Percentiles rank a stretch among this genome's conserved stretches.
Evolutionary conservation across 1,140 invertebrate genomes (phyloP).

Genomic region (Hesperophylax magnus): DNA sequence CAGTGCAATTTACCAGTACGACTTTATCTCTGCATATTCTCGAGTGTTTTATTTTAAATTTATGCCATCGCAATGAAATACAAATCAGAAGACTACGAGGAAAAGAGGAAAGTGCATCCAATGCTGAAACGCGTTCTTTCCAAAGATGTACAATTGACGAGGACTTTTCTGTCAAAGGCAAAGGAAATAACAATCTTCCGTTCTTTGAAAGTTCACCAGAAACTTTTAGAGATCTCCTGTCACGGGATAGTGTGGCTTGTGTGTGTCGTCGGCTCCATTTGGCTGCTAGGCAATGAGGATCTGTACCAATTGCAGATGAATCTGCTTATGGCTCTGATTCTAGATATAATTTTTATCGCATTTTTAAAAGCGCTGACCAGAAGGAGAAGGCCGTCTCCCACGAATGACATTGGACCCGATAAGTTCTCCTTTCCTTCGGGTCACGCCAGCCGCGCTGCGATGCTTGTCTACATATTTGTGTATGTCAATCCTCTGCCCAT

Average conservation of each 20-base stretch:
- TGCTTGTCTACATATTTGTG: constrained; percentile 82
- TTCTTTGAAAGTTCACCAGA: constrained; percentile 44
- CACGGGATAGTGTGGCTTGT: constrained; percentile 53
- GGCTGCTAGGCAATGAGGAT: constrained; percentile 46
- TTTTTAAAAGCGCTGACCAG: constrained; percentile 85
- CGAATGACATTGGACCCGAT: constrained; percentile 78
- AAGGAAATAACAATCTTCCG: constrained; percentile 36
- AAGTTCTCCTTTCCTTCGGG: constrained; percentile 97
- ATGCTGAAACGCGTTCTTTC: constrained; percentile 32
- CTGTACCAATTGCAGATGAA: constrained; percentile 52
- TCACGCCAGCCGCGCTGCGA: constrained; percentile 89
- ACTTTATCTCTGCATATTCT: too few species aligned
- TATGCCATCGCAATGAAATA: constrained; percentile 21
- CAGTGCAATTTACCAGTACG: too few species aligned
- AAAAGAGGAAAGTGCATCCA: constrained; percentile 43
- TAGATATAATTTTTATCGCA: constrained; percentile 90
- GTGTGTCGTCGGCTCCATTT: constrained; percentile 45
- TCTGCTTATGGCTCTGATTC: constrained; percentile 75
- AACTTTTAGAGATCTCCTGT: constrained; percentile 48
- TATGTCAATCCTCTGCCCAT: constrained; percentile 75
- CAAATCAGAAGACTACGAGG: constrained; percentile 25
- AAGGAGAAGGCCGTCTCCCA: constrained; percentile 81
- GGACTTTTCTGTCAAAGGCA: constrained; percentile 20
- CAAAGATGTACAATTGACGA: constrained; percentile 44
- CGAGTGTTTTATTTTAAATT: too few species aligned